phyloP scores from a whole-genome alignment of 2,888 invertebrate species.

The Agrochola lota region DNA sequence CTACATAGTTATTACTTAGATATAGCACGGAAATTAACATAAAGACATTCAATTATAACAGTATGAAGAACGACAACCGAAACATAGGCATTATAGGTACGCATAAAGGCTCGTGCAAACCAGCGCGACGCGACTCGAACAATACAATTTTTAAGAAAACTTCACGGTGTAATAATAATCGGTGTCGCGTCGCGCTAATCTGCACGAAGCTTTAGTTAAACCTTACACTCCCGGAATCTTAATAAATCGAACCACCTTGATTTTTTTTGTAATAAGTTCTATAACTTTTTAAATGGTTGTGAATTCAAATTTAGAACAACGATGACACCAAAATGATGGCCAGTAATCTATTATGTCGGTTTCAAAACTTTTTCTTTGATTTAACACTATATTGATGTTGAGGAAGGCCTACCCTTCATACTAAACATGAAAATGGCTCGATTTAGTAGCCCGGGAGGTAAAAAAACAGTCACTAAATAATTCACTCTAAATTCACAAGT shows the following conservation, averaged over 20 bases:
- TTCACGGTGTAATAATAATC: too few relatives aligned
- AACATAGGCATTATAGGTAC: background rate
- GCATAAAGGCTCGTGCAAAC: too few relatives aligned
- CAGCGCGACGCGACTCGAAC: too few relatives aligned
- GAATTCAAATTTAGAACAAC: background rate
- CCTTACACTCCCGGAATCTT: background rate
- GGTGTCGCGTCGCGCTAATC: too few relatives aligned
- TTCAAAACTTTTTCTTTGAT: background rate
- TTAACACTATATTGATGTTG: background rate
- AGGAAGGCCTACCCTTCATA: background rate
- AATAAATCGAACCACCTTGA: background rate
- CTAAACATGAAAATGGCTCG: background rate
- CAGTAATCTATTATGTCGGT: background rate
- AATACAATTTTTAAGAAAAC: too few relatives aligned
- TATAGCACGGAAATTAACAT: background rate
- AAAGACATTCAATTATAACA: background rate
- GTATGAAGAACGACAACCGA: background rate
- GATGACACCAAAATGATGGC: background rate
- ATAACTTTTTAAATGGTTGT: background rate
- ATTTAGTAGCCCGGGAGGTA: background rate
- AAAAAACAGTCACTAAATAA: constrained; percentile 12
- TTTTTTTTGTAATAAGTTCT: background rate
- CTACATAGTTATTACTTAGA: background rate
- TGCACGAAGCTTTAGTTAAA: background rate
- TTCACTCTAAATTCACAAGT: constrained; percentile 41